Percentiles rank a stretch among this genome's conserved stretches.
These are phyloP conservation scores for Pachymerium ferrugineum DNA, from an alignment of 2,888 invertebrate species.

Conservation along the genomic window DNA sequence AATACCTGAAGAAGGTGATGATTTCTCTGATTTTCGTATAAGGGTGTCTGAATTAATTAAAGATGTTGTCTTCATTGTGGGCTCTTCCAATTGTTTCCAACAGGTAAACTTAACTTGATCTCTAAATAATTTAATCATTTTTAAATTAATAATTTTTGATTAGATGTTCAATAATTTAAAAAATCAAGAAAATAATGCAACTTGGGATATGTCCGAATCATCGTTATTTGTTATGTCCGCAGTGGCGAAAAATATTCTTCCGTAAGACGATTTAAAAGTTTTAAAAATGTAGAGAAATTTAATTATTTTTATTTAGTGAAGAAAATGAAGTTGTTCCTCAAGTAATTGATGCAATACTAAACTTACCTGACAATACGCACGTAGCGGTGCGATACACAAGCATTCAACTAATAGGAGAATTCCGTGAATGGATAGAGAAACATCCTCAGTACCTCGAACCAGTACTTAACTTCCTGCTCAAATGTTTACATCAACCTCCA, in stretches of 20 bases:
- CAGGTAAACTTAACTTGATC: constrained; percentile 64
- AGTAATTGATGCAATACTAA: constrained; percentile 83
- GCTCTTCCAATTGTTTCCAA: constrained; percentile 82
- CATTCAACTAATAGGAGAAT: constrained; percentile 76
- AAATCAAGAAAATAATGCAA: constrained; percentile 58
- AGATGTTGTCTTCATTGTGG: constrained; percentile 94
- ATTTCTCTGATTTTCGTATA: constrained; percentile 75
- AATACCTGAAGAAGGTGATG: constrained; percentile 73
- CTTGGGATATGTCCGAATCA: constrained; percentile 90
- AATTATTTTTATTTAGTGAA: constrained; percentile 55
- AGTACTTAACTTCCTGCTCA: constrained; percentile 70
- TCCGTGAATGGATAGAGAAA: constrained; percentile 90
- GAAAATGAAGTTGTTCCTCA: constrained; percentile 89
- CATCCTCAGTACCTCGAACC: constrained; percentile 77
- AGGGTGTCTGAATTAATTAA: constrained; percentile 89
- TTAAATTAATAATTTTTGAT: background rate
- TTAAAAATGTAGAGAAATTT: background rate
- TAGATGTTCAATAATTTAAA: constrained; percentile 59
- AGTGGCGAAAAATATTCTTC: constrained; percentile 87
- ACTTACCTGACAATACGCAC: constrained; percentile 73
- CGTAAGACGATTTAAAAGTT: constrained; percentile 57
- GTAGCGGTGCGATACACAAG: constrained; percentile 84
- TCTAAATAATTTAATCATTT: constrained; percentile 17
- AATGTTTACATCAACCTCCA: constrained; percentile 65
- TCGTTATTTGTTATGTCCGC: constrained; percentile 92